phyloP scores from a whole-genome alignment of 92 coral and sea anemone species.

The Epizoanthus rinbou region DNA sequence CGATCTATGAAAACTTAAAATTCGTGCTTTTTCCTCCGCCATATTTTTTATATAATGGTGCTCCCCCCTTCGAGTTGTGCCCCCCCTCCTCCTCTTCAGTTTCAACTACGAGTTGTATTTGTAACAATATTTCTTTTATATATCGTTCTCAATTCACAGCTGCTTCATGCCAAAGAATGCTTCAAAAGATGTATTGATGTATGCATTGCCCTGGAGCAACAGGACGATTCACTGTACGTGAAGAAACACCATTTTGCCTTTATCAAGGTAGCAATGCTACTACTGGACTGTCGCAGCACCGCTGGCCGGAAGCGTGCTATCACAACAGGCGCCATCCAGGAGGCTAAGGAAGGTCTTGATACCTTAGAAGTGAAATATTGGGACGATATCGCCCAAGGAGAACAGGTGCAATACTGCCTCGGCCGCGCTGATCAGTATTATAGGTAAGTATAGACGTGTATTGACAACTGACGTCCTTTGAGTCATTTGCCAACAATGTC shows the following conservation, averaged over 20 bases:
- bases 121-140: neutral
- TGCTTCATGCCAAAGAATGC: constrained; percentile 32
- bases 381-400: constrained; percentile 54
- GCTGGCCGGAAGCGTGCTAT: constrained; percentile 68
- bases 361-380: constrained; percentile 52
- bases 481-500: too few relatives aligned
- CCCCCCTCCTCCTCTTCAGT: too few relatives aligned
- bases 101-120: neutral
- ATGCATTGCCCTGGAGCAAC: constrained; percentile 49
- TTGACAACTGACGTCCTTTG: too few relatives aligned
- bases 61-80: too few relatives aligned
- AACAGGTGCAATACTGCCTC: constrained; percentile 50
- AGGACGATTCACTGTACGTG: constrained; percentile 51
- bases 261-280: constrained; percentile 69
- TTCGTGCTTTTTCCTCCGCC: too few relatives aligned
- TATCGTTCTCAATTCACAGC: constrained; percentile 3
- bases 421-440: constrained; percentile 67
- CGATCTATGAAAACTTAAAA: too few relatives aligned
- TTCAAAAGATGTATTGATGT: constrained; percentile 64
- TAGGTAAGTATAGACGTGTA: constrained; percentile 19
- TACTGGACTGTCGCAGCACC: constrained; percentile 73
- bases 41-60: too few relatives aligned
- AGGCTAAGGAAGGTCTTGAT: constrained; percentile 61
- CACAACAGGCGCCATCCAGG: constrained; percentile 47
- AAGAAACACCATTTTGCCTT: constrained; percentile 81